Conservation (phyloP, 1,140 invertebrate genomes). For the Drosophila tsacasi region DNA sequence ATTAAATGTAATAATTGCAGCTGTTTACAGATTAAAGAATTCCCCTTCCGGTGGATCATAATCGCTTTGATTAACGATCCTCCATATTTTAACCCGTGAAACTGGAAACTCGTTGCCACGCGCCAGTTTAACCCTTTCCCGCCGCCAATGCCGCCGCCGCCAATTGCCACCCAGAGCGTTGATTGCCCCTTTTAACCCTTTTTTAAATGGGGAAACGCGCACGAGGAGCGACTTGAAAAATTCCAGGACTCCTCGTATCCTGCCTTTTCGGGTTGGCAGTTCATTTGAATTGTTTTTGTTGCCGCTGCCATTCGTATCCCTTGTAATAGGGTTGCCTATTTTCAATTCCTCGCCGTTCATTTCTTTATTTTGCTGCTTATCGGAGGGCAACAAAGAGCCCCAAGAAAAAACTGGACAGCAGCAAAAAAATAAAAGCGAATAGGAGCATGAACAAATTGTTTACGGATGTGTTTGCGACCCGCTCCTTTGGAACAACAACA, state of each 20-base stretch:
- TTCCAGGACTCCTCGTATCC: constrained; percentile 33
- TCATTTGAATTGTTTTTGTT: constrained; percentile 55
- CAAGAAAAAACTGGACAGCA: constrained; percentile 39
- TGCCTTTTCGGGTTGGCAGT: constrained; percentile 37
- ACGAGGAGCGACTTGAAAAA: constrained; percentile 32
- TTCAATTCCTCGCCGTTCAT: constrained; percentile 68
- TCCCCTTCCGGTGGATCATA: constrained; percentile 18
- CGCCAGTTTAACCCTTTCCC: constrained; percentile 8
- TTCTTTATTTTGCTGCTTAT: constrained; percentile 82
- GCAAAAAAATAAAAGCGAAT: constrained; percentile 46
- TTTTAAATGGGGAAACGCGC: constrained; percentile 32
- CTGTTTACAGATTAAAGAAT: constrained; percentile 22
- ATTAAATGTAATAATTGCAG: neutral
- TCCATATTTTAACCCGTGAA: constrained; percentile 36
- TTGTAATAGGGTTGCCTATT: constrained; percentile 51
- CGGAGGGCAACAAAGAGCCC: constrained; percentile 21
- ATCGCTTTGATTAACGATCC: constrained; percentile 45
- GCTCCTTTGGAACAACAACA: constrained; percentile 46
- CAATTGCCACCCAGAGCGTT: constrained; percentile 47
- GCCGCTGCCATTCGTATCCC: constrained; percentile 21
- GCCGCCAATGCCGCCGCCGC: neutral
- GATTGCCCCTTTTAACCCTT: constrained; percentile 55
- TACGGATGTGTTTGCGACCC: constrained; percentile 80
- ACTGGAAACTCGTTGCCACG: constrained; percentile 9
- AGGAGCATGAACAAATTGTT: constrained; percentile 81